phyloP scores from a whole-genome alignment of 2,797 vertebrate species.

The Pseudochaenichthys georgianus region DNA sequence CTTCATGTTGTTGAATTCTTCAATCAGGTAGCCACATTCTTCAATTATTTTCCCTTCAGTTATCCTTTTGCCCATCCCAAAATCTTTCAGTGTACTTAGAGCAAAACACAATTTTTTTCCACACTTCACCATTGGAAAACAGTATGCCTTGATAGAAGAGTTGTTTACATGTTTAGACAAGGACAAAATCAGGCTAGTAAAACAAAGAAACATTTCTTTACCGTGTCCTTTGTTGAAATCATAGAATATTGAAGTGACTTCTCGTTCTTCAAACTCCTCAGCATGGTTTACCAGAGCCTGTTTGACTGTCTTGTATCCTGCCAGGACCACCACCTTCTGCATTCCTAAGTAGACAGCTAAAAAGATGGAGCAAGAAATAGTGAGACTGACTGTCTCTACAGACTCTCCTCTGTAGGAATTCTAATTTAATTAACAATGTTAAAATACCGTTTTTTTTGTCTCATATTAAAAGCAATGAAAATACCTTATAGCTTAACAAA shows the following conservation, averaged over 20 bases:
- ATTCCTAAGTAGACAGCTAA: slow-evolving; percentile 69
- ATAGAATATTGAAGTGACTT: slow-evolving; percentile 49
- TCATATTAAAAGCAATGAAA: not conserved
- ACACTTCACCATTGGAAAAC: slow-evolving; percentile 74
- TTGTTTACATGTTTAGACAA: not conserved
- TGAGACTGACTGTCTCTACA: not conserved
- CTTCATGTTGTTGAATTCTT: slow-evolving; percentile 63
- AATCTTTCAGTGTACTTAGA: slow-evolving; percentile 70
- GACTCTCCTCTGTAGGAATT: not conserved
- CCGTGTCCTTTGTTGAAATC: slow-evolving; percentile 55
- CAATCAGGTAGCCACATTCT: slow-evolving; percentile 61
- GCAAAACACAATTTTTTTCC: slow-evolving; percentile 81
- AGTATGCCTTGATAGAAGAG: slow-evolving; percentile 64
- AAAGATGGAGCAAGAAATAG: not conserved
- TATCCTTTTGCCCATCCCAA: slow-evolving; percentile 78
- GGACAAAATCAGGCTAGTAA: not conserved
- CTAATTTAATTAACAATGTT: not conserved
- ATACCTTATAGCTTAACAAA: not conserved
- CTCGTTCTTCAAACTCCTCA: slow-evolving; percentile 69
- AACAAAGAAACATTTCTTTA: not conserved
- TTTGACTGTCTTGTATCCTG: slow-evolving; percentile 71
- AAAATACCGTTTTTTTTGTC: not conserved
- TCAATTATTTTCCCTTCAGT: slow-evolving; percentile 74
- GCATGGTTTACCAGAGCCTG: slow-evolving; percentile 70
- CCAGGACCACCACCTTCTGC: slow-evolving; percentile 73